Evolutionary conservation across 2,888 invertebrate species (phyloP), one percentile per base, ranked within the genome.

Genomic region (Athalia circularis): DNA sequence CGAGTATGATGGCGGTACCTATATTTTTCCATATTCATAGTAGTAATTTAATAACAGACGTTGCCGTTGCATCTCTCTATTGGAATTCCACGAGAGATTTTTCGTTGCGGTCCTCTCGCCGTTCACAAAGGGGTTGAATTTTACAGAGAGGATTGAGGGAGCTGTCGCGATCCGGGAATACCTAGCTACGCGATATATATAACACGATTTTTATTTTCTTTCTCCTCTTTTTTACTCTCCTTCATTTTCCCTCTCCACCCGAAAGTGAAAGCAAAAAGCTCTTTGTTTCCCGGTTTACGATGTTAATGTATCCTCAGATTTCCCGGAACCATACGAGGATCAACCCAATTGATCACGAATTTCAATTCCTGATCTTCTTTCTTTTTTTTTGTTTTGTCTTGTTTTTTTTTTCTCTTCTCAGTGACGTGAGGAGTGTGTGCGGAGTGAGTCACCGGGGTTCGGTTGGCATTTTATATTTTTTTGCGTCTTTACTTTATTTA

Each of bases 41-140:
- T 29, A 29, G 29, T 75, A 75, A 75, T 75, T 75, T 75, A 75
- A 75, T 75, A 75, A 75, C 78, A 82, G 79, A 79, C 75, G 72
- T 80, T 81, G 81, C 79, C 29, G 29, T 29, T 29, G 29, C 29
- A 29, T 29, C 77, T 81, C 80, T 82, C 84, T 85, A 85, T 84
- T 85, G 86, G 85, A 84, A 87, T 86, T 85, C 85, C 84, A 77
- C 50, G 50, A 80, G 80, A 80, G 82, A 75, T 62, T 79, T 85
- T 84, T 77, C 80, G 62, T 77, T 65, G 59, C 45, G 62, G 15
- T 52, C 61, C 54, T 72, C 47, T 57, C n/a, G 13, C 43, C 72
- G 11, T n/a, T 7, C 15, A 65, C 54, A 29, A 75, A 65, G 79
- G 80, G 77, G 78, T 80, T 77, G 80, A 70, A 68, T 52, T 54